Evolutionary conservation across 1,140 invertebrate genomes (phyloP).

Genomic region (Drosophila quadrilineata): DNA sequence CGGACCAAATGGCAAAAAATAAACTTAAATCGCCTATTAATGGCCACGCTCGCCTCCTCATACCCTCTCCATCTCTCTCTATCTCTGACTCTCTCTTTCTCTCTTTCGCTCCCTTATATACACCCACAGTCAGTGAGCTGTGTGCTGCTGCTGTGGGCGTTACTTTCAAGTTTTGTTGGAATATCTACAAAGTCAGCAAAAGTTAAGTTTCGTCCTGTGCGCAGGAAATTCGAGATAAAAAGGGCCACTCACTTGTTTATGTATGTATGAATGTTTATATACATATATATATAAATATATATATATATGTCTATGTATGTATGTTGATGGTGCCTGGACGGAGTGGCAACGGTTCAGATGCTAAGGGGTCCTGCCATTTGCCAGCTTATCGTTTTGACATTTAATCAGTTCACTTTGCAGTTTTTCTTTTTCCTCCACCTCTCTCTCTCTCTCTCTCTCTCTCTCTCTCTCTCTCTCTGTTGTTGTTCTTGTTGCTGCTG

Average conservation of each 20-base stretch:
- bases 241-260: conserved; percentile 18
- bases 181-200: conserved; percentile 61
- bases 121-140: background rate
- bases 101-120: background rate
- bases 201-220: conserved; percentile 52
- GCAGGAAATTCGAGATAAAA: conserved; percentile 35
- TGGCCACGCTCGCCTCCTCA: conserved; percentile 20
- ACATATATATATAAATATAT: conserved; percentile 4
- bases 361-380: background rate
- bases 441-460: no score
- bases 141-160: no score
- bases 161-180: conserved; percentile 34
- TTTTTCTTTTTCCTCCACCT: no score
- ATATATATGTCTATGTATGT: conserved; percentile 3
- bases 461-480: no score
- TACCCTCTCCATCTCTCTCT: background rate
- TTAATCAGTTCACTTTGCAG: conserved; percentile 41
- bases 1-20: conserved; percentile 64
- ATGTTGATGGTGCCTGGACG: background rate
- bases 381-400: conserved; percentile 45
- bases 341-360: no score
- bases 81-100: background rate
- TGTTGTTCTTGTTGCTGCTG: background rate
- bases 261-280: no score
- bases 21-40: conserved; percentile 76